Conservation (phyloP, 2,113 vertebrate species). For the Amphiprion percula region DNA sequence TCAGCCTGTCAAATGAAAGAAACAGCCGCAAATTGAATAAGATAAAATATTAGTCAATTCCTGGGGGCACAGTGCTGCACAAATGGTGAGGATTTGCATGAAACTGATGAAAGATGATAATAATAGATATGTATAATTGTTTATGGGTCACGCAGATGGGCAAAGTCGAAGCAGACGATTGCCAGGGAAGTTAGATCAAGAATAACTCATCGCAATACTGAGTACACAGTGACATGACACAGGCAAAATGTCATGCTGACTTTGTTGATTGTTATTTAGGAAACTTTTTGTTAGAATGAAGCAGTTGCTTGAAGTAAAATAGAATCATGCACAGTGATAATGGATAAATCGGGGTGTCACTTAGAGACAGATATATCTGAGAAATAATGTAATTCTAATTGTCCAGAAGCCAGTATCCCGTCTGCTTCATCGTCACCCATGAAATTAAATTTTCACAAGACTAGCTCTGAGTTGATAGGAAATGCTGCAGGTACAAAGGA, state of each 20-base stretch:
- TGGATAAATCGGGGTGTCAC: constrained; percentile 36
- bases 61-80: constrained; percentile 18
- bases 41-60: constrained; percentile 25
- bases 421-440: constrained; percentile 68
- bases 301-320: constrained; percentile 2
- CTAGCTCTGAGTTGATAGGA: constrained; percentile 58
- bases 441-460: constrained; percentile 79
- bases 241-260: constrained; percentile 10
- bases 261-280: neutral
- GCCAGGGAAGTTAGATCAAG: neutral
- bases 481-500: constrained; percentile 55
- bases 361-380: constrained; percentile 45
- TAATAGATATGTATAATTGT: constrained; percentile 37
- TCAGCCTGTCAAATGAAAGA: constrained; percentile 22
- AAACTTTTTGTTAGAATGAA: neutral
- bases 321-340: neutral
- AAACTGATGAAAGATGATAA: constrained; percentile 37
- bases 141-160: constrained; percentile 30
- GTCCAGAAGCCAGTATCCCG: constrained; percentile 60
- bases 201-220: constrained; percentile 6
- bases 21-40: constrained; percentile 20
- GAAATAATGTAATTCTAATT: constrained; percentile 63
- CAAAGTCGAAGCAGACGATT: constrained; percentile 11
- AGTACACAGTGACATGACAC: constrained; percentile 1
- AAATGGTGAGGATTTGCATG: constrained; percentile 31